Conservation (phyloP, 2,888 invertebrate genomes). For the Ectemnius cavifrons region DNA sequence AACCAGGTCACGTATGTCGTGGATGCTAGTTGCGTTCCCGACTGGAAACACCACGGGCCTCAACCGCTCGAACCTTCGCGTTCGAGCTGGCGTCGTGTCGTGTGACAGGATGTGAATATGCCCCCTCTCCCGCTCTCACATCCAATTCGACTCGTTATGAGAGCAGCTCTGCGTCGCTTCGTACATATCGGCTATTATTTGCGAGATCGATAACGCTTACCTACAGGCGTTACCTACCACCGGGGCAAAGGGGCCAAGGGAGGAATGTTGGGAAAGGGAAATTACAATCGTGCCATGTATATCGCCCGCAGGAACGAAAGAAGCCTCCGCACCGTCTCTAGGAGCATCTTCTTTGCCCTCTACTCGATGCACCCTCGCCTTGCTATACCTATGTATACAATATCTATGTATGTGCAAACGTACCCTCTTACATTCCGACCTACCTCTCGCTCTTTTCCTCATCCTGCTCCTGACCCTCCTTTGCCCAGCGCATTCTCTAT, state of each 20-base stretch:
- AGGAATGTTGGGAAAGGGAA: slow-evolving; percentile 8
- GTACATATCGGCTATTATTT: slow-evolving; percentile 61
- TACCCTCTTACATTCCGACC: not conserved
- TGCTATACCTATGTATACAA: not conserved
- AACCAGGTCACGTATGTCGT: slow-evolving; percentile 53
- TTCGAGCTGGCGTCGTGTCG: too few relatives aligned
- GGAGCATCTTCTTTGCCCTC: slow-evolving; percentile 1
- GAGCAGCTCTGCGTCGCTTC: slow-evolving; percentile 45
- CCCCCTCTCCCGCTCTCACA: slow-evolving; percentile 20
- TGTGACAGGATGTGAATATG: too few relatives aligned
- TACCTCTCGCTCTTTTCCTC: not conserved
- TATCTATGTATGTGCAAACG: too few relatives aligned
- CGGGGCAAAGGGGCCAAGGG: too few relatives aligned
- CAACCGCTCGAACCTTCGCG: too few relatives aligned
- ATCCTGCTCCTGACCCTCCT: not conserved
- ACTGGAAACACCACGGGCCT: slow-evolving; percentile 29
- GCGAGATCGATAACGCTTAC: slow-evolving; percentile 63
- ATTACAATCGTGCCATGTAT: slow-evolving; percentile 49
- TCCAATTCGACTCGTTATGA: slow-evolving; percentile 56
- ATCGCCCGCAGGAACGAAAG: slow-evolving; percentile 39
- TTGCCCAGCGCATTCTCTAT: too few relatives aligned
- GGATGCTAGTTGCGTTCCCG: slow-evolving; percentile 21
- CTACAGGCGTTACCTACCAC: slow-evolving; percentile 28
- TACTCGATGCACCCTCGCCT: not conserved
- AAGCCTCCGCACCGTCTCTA: not conserved